A percentile compares a stretch with the other conserved stretches of the same genome.
phyloP scores from a whole-genome alignment of 2,113 vertebrate genomes.

The Dicrurus megarhynchus region DNA sequence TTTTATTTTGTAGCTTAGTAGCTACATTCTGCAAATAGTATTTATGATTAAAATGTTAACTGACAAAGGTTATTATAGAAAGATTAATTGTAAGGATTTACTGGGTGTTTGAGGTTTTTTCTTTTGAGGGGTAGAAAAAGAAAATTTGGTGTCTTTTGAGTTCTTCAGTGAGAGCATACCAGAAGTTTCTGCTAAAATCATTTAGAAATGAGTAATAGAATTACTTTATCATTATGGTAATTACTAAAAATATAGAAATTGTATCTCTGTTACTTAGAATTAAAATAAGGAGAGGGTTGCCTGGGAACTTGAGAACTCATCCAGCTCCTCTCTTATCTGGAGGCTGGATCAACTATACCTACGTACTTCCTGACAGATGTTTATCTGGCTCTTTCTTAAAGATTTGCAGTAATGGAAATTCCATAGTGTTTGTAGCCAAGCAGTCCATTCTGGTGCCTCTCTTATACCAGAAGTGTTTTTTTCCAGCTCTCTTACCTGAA shows the following conservation, averaged over 20 bases:
- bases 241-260: not conserved
- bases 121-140: not conserved
- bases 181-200: not conserved
- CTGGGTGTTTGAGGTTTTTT: fast-evolving
- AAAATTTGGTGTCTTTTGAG: not conserved
- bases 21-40: not conserved
- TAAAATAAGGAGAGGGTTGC: not conserved
- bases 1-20: not conserved
- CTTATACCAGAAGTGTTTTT: not conserved
- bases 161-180: not conserved
- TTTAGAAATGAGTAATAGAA: not conserved
- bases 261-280: not conserved
- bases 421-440: not conserved
- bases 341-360: not conserved
- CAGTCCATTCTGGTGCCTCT: not conserved
- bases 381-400: not conserved
- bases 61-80: not conserved
- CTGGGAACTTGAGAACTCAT: not conserved
- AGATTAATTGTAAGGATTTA: not conserved
- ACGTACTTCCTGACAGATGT: not conserved
- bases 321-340: not conserved
- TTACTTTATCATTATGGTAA: not conserved
- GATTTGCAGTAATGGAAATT: not conserved
- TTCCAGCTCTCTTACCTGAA: not conserved
- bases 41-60: not conserved